Evolutionary conservation across 1,140 invertebrate genomes (phyloP), one percentile per base, ranked within the genome.

Genomic region (Leucophenga varia): DNA sequence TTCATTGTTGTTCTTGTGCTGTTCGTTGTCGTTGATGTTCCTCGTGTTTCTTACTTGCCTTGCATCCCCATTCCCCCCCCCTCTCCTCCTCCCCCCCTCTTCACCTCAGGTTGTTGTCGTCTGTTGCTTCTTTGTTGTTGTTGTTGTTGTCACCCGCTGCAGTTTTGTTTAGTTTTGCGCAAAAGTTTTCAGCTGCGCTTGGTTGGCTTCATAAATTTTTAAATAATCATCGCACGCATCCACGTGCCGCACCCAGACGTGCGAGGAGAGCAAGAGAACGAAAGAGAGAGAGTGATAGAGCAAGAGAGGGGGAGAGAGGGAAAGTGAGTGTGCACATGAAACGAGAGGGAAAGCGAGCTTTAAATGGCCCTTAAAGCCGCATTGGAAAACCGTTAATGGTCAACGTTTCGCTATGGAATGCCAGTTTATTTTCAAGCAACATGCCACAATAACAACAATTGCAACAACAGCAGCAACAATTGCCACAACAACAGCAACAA

Each of bases 121-220:
- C 35, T 36, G 49, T 40, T 34, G 41, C 10, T 25, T 40, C 41
- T 64, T 49, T 49, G 50, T 32, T 52, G 43, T 38, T 48, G 55
- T 54, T 53, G 41, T 59, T 57, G 59, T 59, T 52, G 52, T 59
- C 55, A 59, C 57, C 48, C 54, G 52, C 32, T 56, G 61, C 63
- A 61, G 63, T 65, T 50, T 65, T 67, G 63, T 65, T 65, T 65
- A 67, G 61, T 65, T 67, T 65, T 67, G 55, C 54, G 63, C 53
- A 65, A 65, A 65, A 65, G 50, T 67, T 65, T 65, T 61, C 63
- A 67, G 55, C 55, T 67, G 59, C 50, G 63, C 59, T 63, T 59
- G 53, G 63, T 52, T 65, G 59, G 59, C 63, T 65, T 59, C 63
- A 67, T 67, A 67, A 67, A 67, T 67, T 67, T 67, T 67, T 67